Evolutionary conservation across 2,113 vertebrate genomes (phyloP), one percentile per base, ranked within the genome.

Genomic region (Pagrus major): DNA sequence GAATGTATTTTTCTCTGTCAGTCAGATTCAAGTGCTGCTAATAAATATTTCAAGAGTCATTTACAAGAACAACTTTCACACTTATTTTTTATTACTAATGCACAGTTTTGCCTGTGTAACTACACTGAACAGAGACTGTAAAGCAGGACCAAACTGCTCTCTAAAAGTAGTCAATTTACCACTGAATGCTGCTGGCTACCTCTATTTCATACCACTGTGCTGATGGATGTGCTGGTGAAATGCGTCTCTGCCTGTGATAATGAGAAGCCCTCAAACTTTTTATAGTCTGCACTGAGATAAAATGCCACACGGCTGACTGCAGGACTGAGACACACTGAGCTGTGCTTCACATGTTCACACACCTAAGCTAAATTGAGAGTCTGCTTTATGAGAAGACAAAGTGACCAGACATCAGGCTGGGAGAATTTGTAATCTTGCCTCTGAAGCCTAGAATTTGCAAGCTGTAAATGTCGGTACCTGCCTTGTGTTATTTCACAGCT

Each of bases 1-100:
- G 56, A 80, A 63, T n/a, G n/a, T 80, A 41, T 76, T 83, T 80
- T 81, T 80, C 75, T 81, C 77, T 61, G 58, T 51, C 23, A 60
- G 42, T 66, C 16, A 74, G 14, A 66, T 64, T 73, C 3, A 58
- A 84, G 23, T 86, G 81, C 79, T 83, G 63, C 78, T 88, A 67
- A 51, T 72, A 64, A n/a, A n/a, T 49, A 76, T 71, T 37, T 35
- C 23, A 29, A 61, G 33, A 49, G 42, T 49, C 9, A 70, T 67
- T 73, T 84, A 29, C 39, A 71, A 68, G 41, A 25, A 64, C 29
- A 73, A 55, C 4, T 66, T 73, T 37, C 52, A 37, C 35, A 44
- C 9, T 71, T 83, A 65, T 25, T 84, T 70, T 81, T 76, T 59
- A 54, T 29, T 49, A 55, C 64, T 23, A 42, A 74, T 67, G 76